A percentile compares a stretch with the other conserved stretches of the same genome.
These are phyloP conservation scores for Pasiphila rectangulata DNA, from an alignment of 2,888 invertebrate genomes.

Conservation along the genomic window DNA sequence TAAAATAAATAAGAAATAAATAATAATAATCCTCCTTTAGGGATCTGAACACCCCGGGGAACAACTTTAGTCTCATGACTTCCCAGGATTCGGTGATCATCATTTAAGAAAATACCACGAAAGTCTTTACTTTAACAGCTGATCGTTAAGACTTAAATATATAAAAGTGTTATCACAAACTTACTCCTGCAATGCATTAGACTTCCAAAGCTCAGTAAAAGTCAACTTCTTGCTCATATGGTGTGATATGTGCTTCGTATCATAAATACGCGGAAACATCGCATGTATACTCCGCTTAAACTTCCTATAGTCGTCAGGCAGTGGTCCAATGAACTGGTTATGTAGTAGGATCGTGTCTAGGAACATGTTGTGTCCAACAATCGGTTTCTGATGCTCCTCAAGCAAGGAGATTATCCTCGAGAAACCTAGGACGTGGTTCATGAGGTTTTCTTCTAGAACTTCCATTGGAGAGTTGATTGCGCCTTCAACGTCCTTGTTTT, in stretches of 20 bases:
- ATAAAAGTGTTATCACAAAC: slow-evolving; percentile 28
- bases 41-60: no score
- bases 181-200: slow-evolving; percentile 76
- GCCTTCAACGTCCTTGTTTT: slow-evolving; percentile 63
- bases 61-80: no score
- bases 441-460: slow-evolving; percentile 71
- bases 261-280: slow-evolving; percentile 85
- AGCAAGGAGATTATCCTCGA: slow-evolving; percentile 83
- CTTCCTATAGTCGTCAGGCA: slow-evolving; percentile 83
- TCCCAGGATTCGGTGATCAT: no score
- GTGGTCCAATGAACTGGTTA: slow-evolving; percentile 85
- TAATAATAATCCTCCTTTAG: no score
- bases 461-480: slow-evolving; percentile 57
- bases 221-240: slow-evolving; percentile 68
- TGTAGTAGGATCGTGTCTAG: slow-evolving; percentile 86
- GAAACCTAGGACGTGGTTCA: slow-evolving; percentile 82
- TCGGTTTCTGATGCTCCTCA: slow-evolving; percentile 82
- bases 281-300: slow-evolving; percentile 84
- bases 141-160: background rate
- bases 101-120: background rate
- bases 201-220: slow-evolving; percentile 73
- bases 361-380: slow-evolving; percentile 88
- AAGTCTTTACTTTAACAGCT: background rate
- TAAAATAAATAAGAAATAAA: no score
- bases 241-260: slow-evolving; percentile 86